These are phyloP conservation scores for Otis tarda DNA, from an alignment of 2,113 vertebrate species.

Conservation along the genomic window DNA sequence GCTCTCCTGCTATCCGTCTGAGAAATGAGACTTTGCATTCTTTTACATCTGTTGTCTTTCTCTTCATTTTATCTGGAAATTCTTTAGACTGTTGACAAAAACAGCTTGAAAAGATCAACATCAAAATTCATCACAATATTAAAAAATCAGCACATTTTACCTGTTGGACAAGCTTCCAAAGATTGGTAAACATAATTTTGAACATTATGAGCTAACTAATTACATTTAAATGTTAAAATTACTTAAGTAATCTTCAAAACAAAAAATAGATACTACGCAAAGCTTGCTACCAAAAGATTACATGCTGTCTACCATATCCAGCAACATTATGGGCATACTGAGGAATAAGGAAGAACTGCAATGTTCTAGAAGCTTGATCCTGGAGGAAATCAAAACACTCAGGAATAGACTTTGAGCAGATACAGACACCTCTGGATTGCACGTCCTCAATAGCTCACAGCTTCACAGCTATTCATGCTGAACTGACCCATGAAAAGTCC, in stretches of 20 bases:
- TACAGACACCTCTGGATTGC: neutral
- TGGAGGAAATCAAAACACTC: neutral
- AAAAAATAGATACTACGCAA: neutral
- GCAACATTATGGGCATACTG: neutral
- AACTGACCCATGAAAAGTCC: neutral
- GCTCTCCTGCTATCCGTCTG: conserved; percentile 38
- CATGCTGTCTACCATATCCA: neutral
- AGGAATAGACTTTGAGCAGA: neutral
- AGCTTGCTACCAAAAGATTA: neutral
- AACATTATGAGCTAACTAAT: neutral
- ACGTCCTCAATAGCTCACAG: neutral
- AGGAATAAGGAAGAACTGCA: neutral
- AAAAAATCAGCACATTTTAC: neutral
- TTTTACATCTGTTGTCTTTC: neutral
- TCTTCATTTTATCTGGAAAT: conserved; percentile 53
- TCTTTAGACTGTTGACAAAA: conserved; percentile 43
- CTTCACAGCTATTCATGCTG: neutral
- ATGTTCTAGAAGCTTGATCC: neutral
- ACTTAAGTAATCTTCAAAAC: neutral
- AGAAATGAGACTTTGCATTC: conserved; percentile 47
- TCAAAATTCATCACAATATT: neutral
- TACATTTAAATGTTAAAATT: neutral
- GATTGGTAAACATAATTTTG: neutral
- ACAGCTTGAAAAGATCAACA: neutral
- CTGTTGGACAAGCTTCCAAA: neutral